Evolutionary conservation across 2,888 invertebrate genomes (phyloP), one percentile per base, ranked within the genome.

Genomic region (Serrognathus titanus): DNA sequence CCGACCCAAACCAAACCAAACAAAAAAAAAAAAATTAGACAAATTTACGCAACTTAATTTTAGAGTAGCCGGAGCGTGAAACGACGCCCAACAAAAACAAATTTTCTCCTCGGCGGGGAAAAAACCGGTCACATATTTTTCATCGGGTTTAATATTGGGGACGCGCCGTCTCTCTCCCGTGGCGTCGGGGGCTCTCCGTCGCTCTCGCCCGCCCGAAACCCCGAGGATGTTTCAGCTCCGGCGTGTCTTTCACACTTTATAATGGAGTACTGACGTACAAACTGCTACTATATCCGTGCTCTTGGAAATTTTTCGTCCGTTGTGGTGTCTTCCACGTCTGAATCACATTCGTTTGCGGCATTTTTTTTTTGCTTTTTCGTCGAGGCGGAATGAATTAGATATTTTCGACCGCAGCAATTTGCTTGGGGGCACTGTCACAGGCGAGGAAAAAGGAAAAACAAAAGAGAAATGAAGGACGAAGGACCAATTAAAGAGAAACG

Each of bases 201-300:
- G 59, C 49, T 54, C 49, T 54, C 62, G 59, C 61, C 62, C 54
- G 66, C 57, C 60, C 61, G 66, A 71, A 66, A 68, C 63, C 57
- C 63, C 61, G 63, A 66, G 63, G 66, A 71, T 71, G 70, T 71
- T 71, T 72, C 71, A 74, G 73, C 70, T 70, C 64, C 65, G 58
- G 60, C 71, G 64, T 71, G 70, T 73, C 69, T 66, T 66, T 73
- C 64, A 64, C 74, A 70, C 72, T 70, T 73, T 71, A 69, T 74
- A 75, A 73, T 69, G 69, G 63, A 51, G 58, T 64, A 68, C 47
- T 68, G 74, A 74, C 68, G 69, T 71, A 74, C 71, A 72, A 66
- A 75, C 70, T 62, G 72, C 71, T 67, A 66, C 72, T 71, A 71
- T 73, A 75, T 75, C 75, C 74, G 74, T 72, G 67, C 70, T 62